Evolutionary conservation across 2,113 vertebrate genomes (phyloP).

Genomic region (Lanius ludovicianus): DNA sequence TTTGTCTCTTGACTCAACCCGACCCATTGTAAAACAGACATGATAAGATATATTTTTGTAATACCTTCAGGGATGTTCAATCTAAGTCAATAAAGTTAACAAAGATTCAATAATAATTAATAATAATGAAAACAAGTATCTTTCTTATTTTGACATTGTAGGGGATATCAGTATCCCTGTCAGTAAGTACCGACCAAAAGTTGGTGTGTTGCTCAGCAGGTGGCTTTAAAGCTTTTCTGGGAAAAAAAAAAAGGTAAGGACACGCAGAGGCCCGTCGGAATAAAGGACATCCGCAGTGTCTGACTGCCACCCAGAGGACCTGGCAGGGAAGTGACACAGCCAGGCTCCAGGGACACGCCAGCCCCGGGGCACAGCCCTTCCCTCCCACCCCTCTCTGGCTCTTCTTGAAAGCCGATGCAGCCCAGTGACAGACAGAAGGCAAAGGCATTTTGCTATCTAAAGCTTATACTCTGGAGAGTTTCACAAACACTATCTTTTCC

Average conservation of each 20-base stretch:
- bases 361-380: background rate
- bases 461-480: background rate
- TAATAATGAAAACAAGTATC: background rate
- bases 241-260: fast-evolving
- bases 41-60: background rate
- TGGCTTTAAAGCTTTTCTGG: background rate
- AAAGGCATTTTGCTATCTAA: background rate
- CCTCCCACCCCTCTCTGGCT: background rate
- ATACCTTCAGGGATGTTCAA: background rate
- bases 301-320: conserved; percentile 33
- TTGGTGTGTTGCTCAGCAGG: background rate
- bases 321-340: background rate
- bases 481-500: background rate
- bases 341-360: background rate
- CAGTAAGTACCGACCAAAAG: background rate
- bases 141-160: background rate
- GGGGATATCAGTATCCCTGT: background rate
- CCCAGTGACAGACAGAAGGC: fast-evolving
- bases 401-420: fast-evolving
- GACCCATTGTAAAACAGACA: background rate
- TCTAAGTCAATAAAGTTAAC: background rate
- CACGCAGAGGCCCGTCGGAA: fast-evolving
- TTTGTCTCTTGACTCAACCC: background rate
- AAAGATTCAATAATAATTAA: background rate
- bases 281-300: fast-evolving